Conservation (phyloP, 2,797 vertebrate genomes). For the Tamandua tetradactyla region DNA sequence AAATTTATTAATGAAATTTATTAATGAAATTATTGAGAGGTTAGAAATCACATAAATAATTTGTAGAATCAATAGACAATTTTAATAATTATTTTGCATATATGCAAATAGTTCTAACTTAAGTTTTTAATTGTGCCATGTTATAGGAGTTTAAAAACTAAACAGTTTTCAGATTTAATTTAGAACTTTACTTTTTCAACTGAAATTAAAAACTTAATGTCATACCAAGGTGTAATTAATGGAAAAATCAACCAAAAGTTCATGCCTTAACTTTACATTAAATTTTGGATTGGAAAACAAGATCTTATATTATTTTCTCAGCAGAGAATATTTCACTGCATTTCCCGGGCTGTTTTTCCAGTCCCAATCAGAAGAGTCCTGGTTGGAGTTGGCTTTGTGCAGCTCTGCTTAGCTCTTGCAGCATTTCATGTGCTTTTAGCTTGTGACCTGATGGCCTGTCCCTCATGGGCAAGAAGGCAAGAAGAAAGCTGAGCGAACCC, state of each 20-base stretch:
- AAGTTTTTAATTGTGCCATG: not conserved
- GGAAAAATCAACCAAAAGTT: not conserved
- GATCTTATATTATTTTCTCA: not conserved
- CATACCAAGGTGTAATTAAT: not conserved
- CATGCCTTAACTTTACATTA: not conserved
- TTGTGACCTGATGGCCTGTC: not conserved
- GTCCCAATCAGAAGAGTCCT: not conserved
- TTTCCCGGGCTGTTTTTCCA: not conserved
- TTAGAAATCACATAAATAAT: not conserved
- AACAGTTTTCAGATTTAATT: conserved; percentile 45
- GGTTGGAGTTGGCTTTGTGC: not conserved
- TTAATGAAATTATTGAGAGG: not conserved
- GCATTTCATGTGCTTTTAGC: not conserved
- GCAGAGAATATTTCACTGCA: not conserved
- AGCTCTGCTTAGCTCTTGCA: not conserved
- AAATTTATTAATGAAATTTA: too few relatives aligned
- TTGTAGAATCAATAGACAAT: not conserved
- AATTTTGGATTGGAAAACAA: not conserved
- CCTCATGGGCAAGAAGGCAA: too few relatives aligned
- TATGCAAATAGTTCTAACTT: not conserved
- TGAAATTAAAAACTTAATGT: conserved; percentile 27
- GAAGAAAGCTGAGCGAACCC: too few relatives aligned
- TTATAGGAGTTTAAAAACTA: conserved; percentile 14
- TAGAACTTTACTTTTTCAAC: not conserved
- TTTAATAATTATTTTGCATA: conserved; percentile 4